Evolutionary conservation across 2,113 vertebrate species (phyloP).

Genomic region (Hydropotes inermis): DNA sequence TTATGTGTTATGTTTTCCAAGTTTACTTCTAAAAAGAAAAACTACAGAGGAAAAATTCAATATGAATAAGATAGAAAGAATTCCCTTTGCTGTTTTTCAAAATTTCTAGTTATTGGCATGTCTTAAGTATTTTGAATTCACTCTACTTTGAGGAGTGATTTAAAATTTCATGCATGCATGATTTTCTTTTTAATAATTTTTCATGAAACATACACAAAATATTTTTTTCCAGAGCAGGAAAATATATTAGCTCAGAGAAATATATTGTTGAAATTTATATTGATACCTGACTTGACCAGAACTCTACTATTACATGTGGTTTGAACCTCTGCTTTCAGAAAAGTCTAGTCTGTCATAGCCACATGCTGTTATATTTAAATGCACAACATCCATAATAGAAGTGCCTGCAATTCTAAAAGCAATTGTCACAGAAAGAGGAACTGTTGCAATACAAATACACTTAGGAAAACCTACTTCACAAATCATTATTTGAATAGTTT

Average conservation of each 20-base stretch:
- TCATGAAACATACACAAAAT: background rate
- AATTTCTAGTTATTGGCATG: background rate
- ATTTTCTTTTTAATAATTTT: background rate
- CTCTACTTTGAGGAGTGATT: background rate
- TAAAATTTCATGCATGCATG: conserved; percentile 15
- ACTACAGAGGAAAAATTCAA: background rate
- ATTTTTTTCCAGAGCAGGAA: background rate
- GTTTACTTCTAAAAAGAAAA: background rate
- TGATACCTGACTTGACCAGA: background rate
- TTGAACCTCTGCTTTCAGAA: background rate
- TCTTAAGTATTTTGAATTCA: background rate
- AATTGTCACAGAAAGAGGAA: background rate
- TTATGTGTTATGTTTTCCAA: background rate
- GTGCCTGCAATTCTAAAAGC: background rate
- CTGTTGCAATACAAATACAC: background rate
- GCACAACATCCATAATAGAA: background rate
- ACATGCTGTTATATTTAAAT: background rate
- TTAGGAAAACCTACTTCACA: background rate
- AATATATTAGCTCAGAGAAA: background rate
- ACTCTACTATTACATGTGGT: background rate
- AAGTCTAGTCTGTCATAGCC: background rate
- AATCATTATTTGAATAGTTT: background rate
- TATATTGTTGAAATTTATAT: background rate
- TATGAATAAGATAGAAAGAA: background rate
- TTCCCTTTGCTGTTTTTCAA: background rate